Base-by-base conservation (phyloP, 2,113 vertebrate species). In the Scartelaos histophorus region DNA sequence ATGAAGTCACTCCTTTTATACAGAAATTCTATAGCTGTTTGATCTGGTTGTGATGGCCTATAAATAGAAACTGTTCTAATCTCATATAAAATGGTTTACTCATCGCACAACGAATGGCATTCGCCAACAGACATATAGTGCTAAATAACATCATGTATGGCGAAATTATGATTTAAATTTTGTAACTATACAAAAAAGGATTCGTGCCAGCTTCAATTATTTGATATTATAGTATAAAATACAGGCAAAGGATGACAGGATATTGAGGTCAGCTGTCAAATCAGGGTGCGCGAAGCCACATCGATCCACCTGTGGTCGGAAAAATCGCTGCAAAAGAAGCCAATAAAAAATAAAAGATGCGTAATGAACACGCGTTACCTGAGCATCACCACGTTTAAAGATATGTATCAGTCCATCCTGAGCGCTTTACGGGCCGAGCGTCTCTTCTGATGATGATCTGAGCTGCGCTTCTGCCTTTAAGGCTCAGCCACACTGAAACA, bases 191-290 rank as follows among this genome's bases (percentile, higher is more conserved):
- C 58, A 29, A 15, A 15, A 29, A 5, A 29, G 15, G 1, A 61
- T 38, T 29, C 15, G 17, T 7, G 13, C 3, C 25, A 61, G 25
- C 7, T 7, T 38, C n/a, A 17, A 43, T 64, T 43, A 43, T 38
- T 61, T 61, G 58, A 61, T 34, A 58, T 13, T 6, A 34, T 17
- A 16, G n/a, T 21, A 38, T 64, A 38, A 64, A 34, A 64, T 5
- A 38, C 34, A 64, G 29, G 61, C 19, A 43, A n/a, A 19, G 1
- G 49, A 24, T 47, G 21, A 58, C n/a, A 47, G 49, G 77, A 66
- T 73, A 78, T 69, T 73, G 84, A 71, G 71, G 71, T 81, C 85
- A 87, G 84, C 87, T 83, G 84, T 87, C 85, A 83, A 72, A 88
- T 46, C 74, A 79, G 83, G 85, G 78, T 78, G 79, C 79, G 76